These are phyloP conservation scores for Brachystomella parvula DNA, from an alignment of 1,140 invertebrate species.

Conservation along the genomic window DNA sequence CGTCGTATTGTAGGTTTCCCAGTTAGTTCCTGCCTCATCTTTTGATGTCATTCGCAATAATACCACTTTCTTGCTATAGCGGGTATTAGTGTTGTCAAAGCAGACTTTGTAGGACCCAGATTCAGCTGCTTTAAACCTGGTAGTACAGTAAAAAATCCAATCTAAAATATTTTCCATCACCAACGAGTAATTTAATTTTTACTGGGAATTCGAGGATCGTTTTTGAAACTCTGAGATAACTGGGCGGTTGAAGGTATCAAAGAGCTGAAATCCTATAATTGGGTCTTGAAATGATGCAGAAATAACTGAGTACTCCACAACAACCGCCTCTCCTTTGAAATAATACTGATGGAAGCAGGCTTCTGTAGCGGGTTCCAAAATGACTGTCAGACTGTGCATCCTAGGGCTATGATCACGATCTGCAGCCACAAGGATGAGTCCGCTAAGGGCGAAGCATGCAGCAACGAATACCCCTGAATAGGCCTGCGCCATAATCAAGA, in stretches of 20 bases:
- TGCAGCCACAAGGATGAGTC: no score
- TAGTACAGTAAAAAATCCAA: slow-evolving; percentile 3
- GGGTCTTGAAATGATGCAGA: background rate
- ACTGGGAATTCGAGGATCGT: background rate
- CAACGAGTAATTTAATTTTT: background rate
- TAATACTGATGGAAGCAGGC: slow-evolving; percentile 16
- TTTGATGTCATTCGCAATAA: slow-evolving; percentile 70
- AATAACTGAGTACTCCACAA: slow-evolving; percentile 15
- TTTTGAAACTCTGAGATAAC: slow-evolving; percentile 16
- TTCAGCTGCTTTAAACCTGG: slow-evolving; percentile 37
- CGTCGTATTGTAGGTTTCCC: slow-evolving; percentile 42
- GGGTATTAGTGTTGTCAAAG: slow-evolving; percentile 73
- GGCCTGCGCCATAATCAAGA: no score
- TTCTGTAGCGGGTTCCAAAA: slow-evolving; percentile 7
- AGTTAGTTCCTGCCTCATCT: slow-evolving; percentile 45
- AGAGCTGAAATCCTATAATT: slow-evolving; percentile 16
- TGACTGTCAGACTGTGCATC: background rate
- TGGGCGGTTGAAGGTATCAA: slow-evolving; percentile 11
- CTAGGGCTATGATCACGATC: no score
- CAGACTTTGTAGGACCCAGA: slow-evolving; percentile 69
- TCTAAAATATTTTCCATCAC: background rate
- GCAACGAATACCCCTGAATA: no score
- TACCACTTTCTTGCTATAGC: slow-evolving; percentile 66
- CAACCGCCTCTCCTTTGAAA: background rate
- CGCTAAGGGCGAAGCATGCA: no score